Evolutionary conservation across 2,888 invertebrate genomes (phyloP).

Genomic region (Scelioninae gen. 1): DNA sequence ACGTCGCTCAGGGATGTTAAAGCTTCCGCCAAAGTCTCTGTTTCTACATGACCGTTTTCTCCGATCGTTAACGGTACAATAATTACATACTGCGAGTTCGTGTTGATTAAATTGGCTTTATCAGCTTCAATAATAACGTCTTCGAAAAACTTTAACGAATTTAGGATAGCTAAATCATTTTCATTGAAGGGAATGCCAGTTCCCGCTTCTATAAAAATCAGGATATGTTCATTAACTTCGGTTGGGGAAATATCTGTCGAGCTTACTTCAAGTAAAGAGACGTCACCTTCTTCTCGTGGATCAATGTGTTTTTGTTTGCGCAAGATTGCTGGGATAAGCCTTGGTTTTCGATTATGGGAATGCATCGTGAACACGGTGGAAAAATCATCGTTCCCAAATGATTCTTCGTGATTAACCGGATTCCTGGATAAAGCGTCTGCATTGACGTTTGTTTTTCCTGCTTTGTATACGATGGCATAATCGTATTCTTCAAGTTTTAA

Average conservation of each 20-base stretch:
- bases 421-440: too few relatives aligned
- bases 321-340: too few relatives aligned
- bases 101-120: neutral
- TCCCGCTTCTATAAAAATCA: neutral
- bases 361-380: neutral
- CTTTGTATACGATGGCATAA: too few relatives aligned
- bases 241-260: neutral
- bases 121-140: neutral
- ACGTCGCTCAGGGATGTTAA: neutral
- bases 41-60: neutral
- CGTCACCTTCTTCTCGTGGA: neutral
- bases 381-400: neutral
- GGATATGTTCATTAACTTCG: neutral
- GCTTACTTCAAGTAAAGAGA: neutral
- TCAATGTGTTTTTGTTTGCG: too few relatives aligned
- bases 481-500: neutral
- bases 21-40: neutral
- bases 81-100: neutral
- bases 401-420: too few relatives aligned
- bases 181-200: neutral
- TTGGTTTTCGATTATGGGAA: neutral
- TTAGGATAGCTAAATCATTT: neutral
- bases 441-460: too few relatives aligned
- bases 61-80: neutral
- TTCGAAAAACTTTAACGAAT: neutral